Evolutionary conservation across 1,140 invertebrate genomes (phyloP), one percentile per base, ranked within the genome.

Genomic region (Brachionus paranguensis): DNA sequence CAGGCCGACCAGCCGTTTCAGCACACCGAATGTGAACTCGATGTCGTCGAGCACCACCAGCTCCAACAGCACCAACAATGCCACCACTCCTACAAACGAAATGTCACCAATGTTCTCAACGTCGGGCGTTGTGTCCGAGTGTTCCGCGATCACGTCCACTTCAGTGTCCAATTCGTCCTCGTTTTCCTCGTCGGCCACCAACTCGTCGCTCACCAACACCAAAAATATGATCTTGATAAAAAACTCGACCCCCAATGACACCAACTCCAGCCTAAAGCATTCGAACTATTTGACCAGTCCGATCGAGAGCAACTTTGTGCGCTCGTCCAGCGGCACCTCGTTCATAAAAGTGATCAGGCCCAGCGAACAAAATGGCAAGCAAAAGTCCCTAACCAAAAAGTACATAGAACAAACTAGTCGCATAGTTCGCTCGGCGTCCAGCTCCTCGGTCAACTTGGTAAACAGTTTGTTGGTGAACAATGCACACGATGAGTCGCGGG

Each of bases 401-500:
- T 76, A 76, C 27, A 27, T 76, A 12, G 27, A 76, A 76, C 72
- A 76, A 76, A 76, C 72, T 50, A 76, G 72, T 76, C 72, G 72
- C 47, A 24, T 76, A 50, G 72, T 76, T 47, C 72, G 72, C 8
- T 76, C 72, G 24, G 72, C 72, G 50, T 76, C 72, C 11, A 50
- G 43, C 27, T 76, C 72, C 6, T 76, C 72, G 24, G 20, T 76
- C 0, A 76, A 76, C 27, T 76, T 76, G 27, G 43, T 76, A 14
- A 76, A 50, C 43, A 76, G 43, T 29, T 50, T 76, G 2, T 10
- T 29, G 24, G 7, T 24, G 3, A 76, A 47, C 14, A 41, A 27
- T 7, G 2, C 17, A 27, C 24, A 76, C 8, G 43, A 76, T 37
- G 12, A 70, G 65, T 6, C 27, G 7, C 27, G 65, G 14, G 1